Evolutionary conservation across 2,113 vertebrate species (phyloP).

Genomic region (Ctenodactylus gundi): DNA sequence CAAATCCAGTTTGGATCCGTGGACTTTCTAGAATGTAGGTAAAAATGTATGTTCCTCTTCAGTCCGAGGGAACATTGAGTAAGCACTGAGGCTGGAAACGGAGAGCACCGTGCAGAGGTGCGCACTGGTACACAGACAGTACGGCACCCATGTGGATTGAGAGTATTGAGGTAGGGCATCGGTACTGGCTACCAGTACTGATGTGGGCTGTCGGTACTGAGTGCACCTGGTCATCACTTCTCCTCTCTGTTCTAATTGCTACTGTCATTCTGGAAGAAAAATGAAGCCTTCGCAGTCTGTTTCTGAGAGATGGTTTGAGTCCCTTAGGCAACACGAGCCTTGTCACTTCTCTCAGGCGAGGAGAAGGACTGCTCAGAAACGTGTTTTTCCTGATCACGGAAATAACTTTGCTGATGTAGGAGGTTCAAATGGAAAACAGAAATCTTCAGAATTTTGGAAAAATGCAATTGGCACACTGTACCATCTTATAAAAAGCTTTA

Average conservation of each 20-base stretch:
- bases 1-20: background rate
- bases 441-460: background rate
- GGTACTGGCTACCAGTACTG: too few species aligned
- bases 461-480: background rate
- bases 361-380: background rate
- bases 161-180: background rate
- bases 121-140: background rate
- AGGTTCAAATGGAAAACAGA: background rate
- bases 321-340: background rate
- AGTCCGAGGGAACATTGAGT: background rate
- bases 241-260: background rate
- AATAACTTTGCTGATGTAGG: background rate
- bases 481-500: background rate
- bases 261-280: background rate
- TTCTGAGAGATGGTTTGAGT: background rate
- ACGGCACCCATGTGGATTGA: background rate
- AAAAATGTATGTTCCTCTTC: background rate
- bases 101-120: constrained; percentile 11
- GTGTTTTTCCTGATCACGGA: constrained; percentile 1
- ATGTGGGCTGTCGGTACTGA: background rate
- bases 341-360: background rate
- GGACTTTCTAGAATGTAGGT: background rate
- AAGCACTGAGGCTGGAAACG: background rate
- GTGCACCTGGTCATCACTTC: background rate
- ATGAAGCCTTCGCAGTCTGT: background rate